Conservation (phyloP, 2,113 vertebrate species). For the Phaethornis superciliosus region DNA sequence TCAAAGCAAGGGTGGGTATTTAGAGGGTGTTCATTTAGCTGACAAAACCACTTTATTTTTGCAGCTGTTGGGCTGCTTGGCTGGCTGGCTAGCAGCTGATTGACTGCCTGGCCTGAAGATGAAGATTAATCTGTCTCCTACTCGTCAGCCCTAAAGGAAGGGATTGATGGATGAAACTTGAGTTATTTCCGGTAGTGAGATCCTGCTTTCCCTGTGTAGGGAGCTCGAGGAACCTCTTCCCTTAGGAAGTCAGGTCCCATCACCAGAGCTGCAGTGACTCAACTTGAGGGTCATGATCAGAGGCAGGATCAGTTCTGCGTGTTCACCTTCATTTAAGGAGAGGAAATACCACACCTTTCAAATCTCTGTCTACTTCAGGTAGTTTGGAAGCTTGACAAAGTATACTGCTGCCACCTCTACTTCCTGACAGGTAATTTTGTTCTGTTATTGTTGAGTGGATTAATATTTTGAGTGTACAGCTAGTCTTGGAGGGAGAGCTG, state of each 20-base stretch:
- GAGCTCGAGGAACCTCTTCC: not conserved
- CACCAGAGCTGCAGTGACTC: not conserved
- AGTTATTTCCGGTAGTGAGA: not conserved
- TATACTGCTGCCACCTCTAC: not conserved
- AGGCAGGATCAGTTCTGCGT: not conserved
- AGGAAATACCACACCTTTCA: not conserved
- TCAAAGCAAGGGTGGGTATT: not conserved
- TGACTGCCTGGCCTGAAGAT: not conserved
- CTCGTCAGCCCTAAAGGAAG: not conserved
- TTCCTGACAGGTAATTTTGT: not conserved
- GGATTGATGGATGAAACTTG: not conserved
- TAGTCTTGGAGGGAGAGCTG: not conserved
- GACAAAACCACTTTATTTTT: not conserved
- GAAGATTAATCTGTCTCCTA: not conserved
- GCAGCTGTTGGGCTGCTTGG: not conserved
- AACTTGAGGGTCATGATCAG: fast-evolving
- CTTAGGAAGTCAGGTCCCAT: not conserved
- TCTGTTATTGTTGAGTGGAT: not conserved
- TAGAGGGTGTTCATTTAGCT: not conserved
- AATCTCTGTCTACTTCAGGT: not conserved
- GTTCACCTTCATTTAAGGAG: not conserved
- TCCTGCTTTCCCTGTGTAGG: not conserved
- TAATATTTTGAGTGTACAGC: not conserved
- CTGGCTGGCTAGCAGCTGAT: not conserved
- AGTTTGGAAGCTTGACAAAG: not conserved